Conservation (phyloP, 2,888 invertebrate genomes). For the Emesis furor region DNA sequence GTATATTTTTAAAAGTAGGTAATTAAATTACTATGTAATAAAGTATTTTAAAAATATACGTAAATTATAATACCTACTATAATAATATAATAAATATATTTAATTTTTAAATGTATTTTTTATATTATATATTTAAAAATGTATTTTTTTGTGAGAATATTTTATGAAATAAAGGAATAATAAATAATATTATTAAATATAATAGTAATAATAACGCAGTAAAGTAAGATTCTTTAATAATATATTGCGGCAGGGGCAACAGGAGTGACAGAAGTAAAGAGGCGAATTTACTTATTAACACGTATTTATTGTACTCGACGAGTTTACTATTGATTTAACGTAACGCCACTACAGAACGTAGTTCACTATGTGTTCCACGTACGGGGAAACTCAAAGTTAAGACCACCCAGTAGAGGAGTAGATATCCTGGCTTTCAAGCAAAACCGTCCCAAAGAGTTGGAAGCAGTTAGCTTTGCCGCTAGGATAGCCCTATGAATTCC, state of each 20-base stretch:
- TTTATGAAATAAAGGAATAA: slow-evolving; percentile 1
- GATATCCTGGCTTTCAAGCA: too few species aligned
- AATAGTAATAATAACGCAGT: background rate
- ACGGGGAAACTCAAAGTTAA: too few species aligned
- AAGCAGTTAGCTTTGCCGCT: too few species aligned
- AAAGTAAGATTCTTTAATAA: slow-evolving; percentile 3
- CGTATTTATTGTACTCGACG: too few species aligned
- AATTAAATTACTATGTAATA: slow-evolving; percentile 7
- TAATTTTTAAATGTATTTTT: slow-evolving; percentile 7
- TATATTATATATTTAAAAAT: slow-evolving; percentile 1
- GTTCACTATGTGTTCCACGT: too few species aligned
- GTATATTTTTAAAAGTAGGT: background rate
- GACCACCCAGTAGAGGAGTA: too few species aligned
- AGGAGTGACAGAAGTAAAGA: too few species aligned
- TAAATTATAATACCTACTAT: slow-evolving; percentile 6
- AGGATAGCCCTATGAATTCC: too few species aligned
- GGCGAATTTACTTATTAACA: too few species aligned
- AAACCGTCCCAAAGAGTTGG: too few species aligned
- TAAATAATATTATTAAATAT: slow-evolving; percentile 1
- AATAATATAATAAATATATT: background rate
- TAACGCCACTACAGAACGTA: too few species aligned
- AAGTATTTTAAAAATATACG: background rate
- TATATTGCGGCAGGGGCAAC: background rate
- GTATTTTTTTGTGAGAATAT: background rate
- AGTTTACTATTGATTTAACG: too few species aligned